phyloP scores from a whole-genome alignment of 1,140 invertebrate species.

The Heterodera schachtii region DNA sequence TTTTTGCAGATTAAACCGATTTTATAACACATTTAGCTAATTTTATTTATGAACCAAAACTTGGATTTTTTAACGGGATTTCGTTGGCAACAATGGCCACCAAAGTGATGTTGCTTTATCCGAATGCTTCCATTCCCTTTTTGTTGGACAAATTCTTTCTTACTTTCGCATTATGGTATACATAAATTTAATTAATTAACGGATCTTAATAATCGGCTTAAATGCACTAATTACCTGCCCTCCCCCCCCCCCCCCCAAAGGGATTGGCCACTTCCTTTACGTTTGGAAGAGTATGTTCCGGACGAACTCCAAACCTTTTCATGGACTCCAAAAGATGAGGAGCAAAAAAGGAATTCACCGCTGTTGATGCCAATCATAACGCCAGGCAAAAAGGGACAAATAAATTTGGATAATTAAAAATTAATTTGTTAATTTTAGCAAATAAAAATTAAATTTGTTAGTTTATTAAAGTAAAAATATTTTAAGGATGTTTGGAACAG shows the following conservation, averaged over 20 bases:
- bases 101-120: conserved; percentile 2
- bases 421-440: no score
- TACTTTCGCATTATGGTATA: conserved; percentile 1
- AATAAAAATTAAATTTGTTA: no score
- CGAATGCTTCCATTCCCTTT: conserved; percentile 7
- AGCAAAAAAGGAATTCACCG: background rate
- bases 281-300: background rate
- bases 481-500: conserved; percentile 11
- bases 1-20: background rate
- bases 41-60: conserved; percentile 2
- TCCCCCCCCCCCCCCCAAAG: background rate
- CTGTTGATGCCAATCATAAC: background rate
- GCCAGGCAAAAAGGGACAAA: background rate
- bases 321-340: background rate
- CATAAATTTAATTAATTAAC: no score
- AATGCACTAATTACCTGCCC: no score
- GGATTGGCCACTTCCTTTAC: background rate
- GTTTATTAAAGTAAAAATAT: no score
- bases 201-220: background rate
- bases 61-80: conserved; percentile 12
- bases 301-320: background rate
- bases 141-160: conserved; percentile 22
- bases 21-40: background rate
- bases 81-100: conserved; percentile 7
- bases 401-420: no score